Base-by-base conservation (phyloP, 2,888 invertebrate genomes). In the Protonemura montana region DNA sequence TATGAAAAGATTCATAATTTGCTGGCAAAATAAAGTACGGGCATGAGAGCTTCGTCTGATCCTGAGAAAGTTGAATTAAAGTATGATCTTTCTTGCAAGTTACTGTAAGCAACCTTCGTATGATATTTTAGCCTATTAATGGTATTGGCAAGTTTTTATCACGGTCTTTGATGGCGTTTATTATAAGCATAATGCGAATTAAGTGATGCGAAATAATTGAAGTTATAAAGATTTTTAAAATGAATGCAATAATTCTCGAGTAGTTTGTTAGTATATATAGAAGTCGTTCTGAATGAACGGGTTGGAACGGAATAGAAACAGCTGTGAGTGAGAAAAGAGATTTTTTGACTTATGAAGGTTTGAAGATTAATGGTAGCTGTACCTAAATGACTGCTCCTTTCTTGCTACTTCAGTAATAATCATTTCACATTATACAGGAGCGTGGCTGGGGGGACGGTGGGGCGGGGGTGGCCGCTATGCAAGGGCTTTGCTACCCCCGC, bases 241-340 rank as follows among this genome's bases (percentile, higher is more conserved):
- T 78, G 78, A 78, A 78, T 78, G 78, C 78, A 26, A 78, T 30
- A 27, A 81, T 13, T 81, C 30, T 81, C 30, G 81, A 81, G 81
- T 30, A 77, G 81, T n/a, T n/a, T n/a, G n/a, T n/a, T n/a, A n/a
- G n/a, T n/a, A n/a, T n/a, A n/a, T n/a, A n/a, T 85, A 77, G 35
- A 35, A 35, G 35, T 35, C 35, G 35, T 35, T 84, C 59, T n/a
- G 86, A 87, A n/a, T 27, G 83, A 25, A 28, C 3, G 83, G 86
- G 86, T 85, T 27, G 16, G 86, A 88, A 87, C 87, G 87, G 87
- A 84, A 88, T 88, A 88, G 82, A 83, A 41, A 88, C 76, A 59
- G 88, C 89, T 88, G 84, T 88, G 77, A 76, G 78, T 3, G 85
- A 26, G 85, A 78, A 77, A 88, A 87, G n/a, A 27, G 25, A 42